These are phyloP conservation scores for Meloidogyne hapla DNA, from an alignment of 1,140 invertebrate genomes.

Conservation along the genomic window DNA sequence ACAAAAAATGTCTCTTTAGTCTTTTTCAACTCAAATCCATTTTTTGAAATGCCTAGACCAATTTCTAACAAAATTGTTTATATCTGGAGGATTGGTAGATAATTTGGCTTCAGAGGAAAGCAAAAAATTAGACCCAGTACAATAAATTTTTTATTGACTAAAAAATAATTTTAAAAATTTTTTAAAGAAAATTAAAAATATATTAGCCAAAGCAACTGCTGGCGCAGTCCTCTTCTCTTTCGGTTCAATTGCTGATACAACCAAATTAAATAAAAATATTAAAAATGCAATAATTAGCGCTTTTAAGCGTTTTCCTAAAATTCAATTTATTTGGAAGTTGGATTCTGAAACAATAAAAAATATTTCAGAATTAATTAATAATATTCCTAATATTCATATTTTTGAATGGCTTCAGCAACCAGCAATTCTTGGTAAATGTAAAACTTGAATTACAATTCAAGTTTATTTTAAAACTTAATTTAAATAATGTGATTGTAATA, in stretches of 20 bases:
- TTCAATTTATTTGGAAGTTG: conserved; percentile 54
- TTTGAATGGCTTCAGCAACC: conserved; percentile 74
- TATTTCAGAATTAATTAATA: conserved; percentile 31
- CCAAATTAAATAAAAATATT: conserved; percentile 22
- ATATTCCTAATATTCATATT: conserved; percentile 57
- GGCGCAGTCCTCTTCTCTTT: conserved; percentile 47
- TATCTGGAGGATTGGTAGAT: conserved; percentile 42
- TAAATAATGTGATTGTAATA: too few species aligned
- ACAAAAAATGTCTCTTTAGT: conserved; percentile 37
- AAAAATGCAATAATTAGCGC: conserved; percentile 41
- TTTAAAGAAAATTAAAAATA: conserved; percentile 31
- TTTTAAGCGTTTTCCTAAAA: conserved; percentile 45
- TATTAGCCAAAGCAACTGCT: conserved; percentile 26
- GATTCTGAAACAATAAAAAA: conserved; percentile 24
- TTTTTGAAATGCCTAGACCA: conserved; percentile 46
- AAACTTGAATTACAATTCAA: too few species aligned
- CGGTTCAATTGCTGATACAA: conserved; percentile 45
- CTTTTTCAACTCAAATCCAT: conserved; percentile 44
- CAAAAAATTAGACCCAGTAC: conserved; percentile 6
- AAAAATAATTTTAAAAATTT: not conserved
- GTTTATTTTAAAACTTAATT: too few species aligned
- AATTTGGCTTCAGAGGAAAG: not conserved
- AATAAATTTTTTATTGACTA: not conserved
- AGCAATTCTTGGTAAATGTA: conserved; percentile 70
- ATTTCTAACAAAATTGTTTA: conserved; percentile 46